Evolutionary conservation across 2,797 vertebrate genomes (phyloP).

Genomic region (Eidolon dupreanum): DNA sequence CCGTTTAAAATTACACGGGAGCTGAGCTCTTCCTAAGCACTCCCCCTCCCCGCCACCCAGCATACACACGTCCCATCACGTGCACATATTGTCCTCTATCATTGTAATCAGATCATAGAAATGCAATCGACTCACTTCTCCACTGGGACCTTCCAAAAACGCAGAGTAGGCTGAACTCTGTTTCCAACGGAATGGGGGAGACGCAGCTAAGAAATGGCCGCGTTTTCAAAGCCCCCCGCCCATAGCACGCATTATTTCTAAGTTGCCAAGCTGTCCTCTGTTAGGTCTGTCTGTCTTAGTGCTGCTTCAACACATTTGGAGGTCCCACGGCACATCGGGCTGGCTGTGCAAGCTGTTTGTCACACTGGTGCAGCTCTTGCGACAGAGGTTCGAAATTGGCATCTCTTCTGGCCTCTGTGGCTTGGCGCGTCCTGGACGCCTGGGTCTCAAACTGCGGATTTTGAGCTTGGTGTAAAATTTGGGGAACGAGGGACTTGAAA

Average conservation of each 20-base stretch:
- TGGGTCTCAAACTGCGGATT: not conserved
- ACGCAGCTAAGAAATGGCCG: not conserved
- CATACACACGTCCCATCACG: fast-evolving
- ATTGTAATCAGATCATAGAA: not conserved
- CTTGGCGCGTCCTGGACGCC: not conserved
- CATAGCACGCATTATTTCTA: not conserved
- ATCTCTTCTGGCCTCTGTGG: not conserved
- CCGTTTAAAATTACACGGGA: not conserved
- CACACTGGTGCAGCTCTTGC: not conserved
- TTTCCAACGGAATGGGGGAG: not conserved
- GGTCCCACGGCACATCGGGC: not conserved
- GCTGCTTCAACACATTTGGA: not conserved
- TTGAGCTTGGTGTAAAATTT: conserved; percentile 77
- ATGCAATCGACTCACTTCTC: not conserved
- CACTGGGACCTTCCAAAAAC: not conserved
- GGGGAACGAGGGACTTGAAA: conserved; percentile 85
- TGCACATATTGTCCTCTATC: not conserved
- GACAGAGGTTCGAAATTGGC: not conserved
- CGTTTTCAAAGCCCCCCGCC: not conserved
- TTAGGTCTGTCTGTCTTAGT: not conserved
- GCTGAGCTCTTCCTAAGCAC: not conserved
- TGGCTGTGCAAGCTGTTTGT: not conserved
- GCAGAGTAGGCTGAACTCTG: not conserved
- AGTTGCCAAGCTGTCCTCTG: not conserved
- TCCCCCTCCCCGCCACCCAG: fast-evolving